These are phyloP conservation scores for Drepana falcataria DNA, from an alignment of 2,888 invertebrate species.

Conservation along the genomic window DNA sequence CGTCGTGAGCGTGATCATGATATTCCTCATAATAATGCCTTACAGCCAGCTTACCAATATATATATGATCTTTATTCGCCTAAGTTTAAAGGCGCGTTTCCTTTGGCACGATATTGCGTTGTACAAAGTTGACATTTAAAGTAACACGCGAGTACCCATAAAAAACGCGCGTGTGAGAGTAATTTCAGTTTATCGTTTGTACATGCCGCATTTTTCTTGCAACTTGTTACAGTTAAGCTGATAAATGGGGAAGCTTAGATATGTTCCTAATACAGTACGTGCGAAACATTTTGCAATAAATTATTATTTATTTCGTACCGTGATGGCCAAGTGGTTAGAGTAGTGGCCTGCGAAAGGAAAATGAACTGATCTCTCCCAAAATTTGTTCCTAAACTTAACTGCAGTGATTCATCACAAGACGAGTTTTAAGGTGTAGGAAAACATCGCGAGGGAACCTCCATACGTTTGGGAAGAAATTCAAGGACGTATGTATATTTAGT, in stretches of 20 bases:
- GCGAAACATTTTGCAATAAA: too few relatives aligned
- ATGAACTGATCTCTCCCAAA: too few relatives aligned
- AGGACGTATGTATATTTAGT: too few relatives aligned
- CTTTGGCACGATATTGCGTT: background rate
- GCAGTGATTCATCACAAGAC: too few relatives aligned
- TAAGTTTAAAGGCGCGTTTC: background rate
- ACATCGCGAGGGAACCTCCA: too few relatives aligned
- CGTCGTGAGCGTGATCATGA: background rate
- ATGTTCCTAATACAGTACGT: background rate
- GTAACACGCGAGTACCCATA: slow-evolving; percentile 9
- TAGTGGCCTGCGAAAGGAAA: too few relatives aligned
- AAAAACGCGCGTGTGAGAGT: slow-evolving; percentile 10
- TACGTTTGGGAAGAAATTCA: too few relatives aligned
- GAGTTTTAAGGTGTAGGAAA: too few relatives aligned
- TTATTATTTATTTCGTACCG: too few relatives aligned
- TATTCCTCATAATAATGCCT: background rate
- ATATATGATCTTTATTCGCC: background rate
- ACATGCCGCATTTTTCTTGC: slow-evolving; percentile 1
- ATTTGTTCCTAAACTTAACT: too few relatives aligned
- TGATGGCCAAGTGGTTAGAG: too few relatives aligned
- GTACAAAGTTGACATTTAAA: slow-evolving; percentile 10
- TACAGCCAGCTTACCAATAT: background rate
- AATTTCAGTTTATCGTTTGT: slow-evolving; percentile 11
- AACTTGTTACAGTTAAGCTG: background rate
- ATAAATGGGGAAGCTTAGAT: background rate